phyloP scores from a whole-genome alignment of 2,113 vertebrate species.

The Atractosteus spatula region DNA sequence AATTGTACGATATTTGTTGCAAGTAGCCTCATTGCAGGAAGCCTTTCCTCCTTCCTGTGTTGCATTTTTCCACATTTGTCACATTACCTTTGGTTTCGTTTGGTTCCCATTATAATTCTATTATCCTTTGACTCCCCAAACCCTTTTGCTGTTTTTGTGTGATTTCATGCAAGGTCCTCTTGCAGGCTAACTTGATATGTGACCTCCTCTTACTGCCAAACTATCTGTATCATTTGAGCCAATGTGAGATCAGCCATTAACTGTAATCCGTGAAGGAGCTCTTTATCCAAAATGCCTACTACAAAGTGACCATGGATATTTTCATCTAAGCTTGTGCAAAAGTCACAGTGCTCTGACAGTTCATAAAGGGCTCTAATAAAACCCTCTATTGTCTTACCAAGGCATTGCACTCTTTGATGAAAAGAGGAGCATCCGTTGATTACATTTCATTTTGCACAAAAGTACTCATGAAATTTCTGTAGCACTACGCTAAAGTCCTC shows the following conservation, averaged over 20 bases:
- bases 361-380: conserved; percentile 16
- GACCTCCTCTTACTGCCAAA: conserved; percentile 11
- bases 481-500: background rate
- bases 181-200: conserved; percentile 9
- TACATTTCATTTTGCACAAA: conserved; percentile 10
- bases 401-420: background rate
- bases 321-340: conserved; percentile 9
- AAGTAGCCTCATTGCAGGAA: background rate
- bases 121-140: too few species aligned
- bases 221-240: conserved; percentile 17
- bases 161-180: background rate
- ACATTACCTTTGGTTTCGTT: too few species aligned
- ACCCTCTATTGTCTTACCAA: too few species aligned
- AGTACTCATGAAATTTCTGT: conserved; percentile 7
- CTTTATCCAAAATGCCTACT: conserved; percentile 20
- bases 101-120: too few species aligned
- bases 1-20: background rate
- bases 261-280: conserved; percentile 7
- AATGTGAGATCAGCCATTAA: background rate
- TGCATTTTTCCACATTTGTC: background rate
- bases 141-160: too few species aligned
- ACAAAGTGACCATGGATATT: conserved; percentile 13
- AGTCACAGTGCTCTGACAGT: conserved; percentile 20
- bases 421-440: conserved; percentile 13
- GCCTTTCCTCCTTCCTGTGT: too few species aligned